phyloP scores from a whole-genome alignment of 2,797 vertebrate genomes.

The Lepidocolaptes lacrymiger region DNA sequence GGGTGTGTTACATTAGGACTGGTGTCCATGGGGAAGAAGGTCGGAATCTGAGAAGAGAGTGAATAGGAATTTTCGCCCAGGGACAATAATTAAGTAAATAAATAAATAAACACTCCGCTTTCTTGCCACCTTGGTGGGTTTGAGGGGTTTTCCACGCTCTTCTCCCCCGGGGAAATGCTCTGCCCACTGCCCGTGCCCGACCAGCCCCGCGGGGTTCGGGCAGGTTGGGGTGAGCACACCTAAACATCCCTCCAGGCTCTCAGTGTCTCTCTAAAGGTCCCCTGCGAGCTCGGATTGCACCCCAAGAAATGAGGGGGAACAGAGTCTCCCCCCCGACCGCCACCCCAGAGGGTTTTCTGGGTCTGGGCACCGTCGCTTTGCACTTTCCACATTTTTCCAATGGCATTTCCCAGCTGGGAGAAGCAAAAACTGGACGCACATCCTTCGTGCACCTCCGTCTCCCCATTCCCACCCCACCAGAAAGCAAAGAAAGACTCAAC shows the following conservation, averaged over 20 bases:
- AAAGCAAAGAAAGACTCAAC: neutral
- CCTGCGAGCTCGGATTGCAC: neutral
- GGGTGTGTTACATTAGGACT: neutral
- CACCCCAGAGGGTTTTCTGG: neutral
- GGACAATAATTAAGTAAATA: neutral
- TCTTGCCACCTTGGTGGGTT: neutral
- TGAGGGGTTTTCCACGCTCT: too few species aligned
- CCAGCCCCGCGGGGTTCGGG: neutral
- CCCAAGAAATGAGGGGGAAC: neutral
- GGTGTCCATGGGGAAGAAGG: neutral
- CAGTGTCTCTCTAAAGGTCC: neutral
- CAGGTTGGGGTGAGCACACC: too few species aligned
- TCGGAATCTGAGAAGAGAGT: neutral
- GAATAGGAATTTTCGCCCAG: neutral
- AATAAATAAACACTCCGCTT: neutral
- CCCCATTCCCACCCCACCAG: too few species aligned
- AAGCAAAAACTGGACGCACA: neutral
- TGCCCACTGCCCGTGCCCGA: neutral
- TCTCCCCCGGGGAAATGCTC: neutral
- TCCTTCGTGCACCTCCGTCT: accelerated
- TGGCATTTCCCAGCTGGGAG: neutral
- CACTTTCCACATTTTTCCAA: neutral
- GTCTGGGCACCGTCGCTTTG: neutral
- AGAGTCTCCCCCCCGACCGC: too few species aligned
- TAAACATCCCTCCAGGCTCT: neutral